Base-by-base conservation (phyloP, 2,797 vertebrate species). In the Monodelphis domestica region DNA sequence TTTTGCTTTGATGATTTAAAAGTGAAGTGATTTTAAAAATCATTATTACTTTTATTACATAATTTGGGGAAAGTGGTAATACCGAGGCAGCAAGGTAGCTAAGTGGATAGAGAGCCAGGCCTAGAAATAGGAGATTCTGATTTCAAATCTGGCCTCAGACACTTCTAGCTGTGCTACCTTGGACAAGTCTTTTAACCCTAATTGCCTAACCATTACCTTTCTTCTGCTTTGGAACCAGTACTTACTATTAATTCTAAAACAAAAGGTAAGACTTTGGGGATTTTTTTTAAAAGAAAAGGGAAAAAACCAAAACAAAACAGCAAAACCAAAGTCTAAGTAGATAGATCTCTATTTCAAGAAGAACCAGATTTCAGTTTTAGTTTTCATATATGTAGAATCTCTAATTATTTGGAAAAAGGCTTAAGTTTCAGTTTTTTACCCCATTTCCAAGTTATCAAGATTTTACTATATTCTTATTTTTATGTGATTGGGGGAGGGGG, bases 381-480 rank as follows among this genome's bases (percentile, higher is more conserved):
- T 78, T 78, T 78, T 84, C 45, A 3, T 26, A 38, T 38, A 26
- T 84, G 38, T 24, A 84, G 38, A 84, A 45, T 50, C 21, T 11
- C 3, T 45, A 21, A 84, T 45, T 7, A 45, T 84, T 84, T 84
- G 70, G 38, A 4, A 45, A 84, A 38, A 84, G 38, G 3, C n/a
- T 84, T 45, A 84, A 38, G 45, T 9, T 70, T 84, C 21, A 45
- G 17, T 84, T 84, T 84, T 50, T 38, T 84, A 26, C 24, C 17
- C 14, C 45, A 7, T 45, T 92, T 97, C 57, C 56, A 12, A 93
- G 89, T 93, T 89, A 63, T 26, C 93, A 94, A 91, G 56, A 50
- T 94, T 96, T 92, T 94, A 57, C 90, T 84, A 87, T 14, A 50
- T 17, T 87, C 33, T 70, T 63, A 95, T 26, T 29, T 54, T 94